A percentile compares a stretch with the other conserved stretches of the same genome.
Evolutionary conservation across 2,113 vertebrate species (phyloP).

Genomic region (Tyto alba): DNA sequence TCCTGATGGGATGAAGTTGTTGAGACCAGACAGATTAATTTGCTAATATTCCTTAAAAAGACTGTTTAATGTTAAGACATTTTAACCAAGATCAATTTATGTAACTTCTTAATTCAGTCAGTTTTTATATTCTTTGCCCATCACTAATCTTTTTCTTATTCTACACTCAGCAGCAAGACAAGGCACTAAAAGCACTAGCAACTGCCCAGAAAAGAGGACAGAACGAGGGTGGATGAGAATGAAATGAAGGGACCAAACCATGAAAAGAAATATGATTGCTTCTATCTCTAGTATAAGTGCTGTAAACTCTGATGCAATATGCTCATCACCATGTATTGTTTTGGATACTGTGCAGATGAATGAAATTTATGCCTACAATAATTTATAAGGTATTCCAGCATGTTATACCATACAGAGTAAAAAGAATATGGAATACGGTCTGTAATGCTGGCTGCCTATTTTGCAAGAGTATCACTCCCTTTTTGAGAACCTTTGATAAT

Average conservation of each 20-base stretch:
- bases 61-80: background rate
- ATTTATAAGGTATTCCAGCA: background rate
- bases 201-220: background rate
- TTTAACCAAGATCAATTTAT: background rate
- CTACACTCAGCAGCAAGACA: background rate
- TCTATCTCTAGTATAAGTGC: background rate
- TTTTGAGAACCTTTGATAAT: conserved; percentile 54
- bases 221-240: background rate
- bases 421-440: background rate
- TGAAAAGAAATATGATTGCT: background rate
- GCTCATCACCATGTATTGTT: background rate
- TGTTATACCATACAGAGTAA: background rate
- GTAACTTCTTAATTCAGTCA: background rate
- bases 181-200: background rate
- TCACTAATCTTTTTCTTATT: background rate
- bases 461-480: background rate
- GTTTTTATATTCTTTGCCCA: background rate
- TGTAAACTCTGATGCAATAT: background rate
- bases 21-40: background rate
- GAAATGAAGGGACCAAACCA: background rate
- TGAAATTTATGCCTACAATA: background rate
- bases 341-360: background rate
- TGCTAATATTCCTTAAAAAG: background rate
- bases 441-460: background rate
- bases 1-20: background rate